Percentiles rank a stretch among this genome's conserved stretches.
Conservation (phyloP, 2,113 vertebrate species). For the Cheirogaleus medius region DNA sequence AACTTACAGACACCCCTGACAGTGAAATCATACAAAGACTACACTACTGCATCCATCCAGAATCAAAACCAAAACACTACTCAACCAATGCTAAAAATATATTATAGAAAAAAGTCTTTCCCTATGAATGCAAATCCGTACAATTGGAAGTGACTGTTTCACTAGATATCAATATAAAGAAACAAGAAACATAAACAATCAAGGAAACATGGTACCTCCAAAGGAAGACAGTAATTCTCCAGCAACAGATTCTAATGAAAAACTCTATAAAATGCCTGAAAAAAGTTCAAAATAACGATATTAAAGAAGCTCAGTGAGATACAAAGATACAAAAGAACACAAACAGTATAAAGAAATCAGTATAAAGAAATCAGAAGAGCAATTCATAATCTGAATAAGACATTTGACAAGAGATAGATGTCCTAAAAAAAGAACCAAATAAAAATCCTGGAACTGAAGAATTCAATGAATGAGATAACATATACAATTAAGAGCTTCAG, state of each 20-base stretch:
- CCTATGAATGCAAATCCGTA: background rate
- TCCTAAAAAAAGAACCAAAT: background rate
- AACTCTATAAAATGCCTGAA: background rate
- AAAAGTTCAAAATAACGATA: background rate
- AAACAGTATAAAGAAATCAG: background rate
- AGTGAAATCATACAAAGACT: background rate
- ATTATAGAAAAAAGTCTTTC: background rate
- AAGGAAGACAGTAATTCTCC: background rate
- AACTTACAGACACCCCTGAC: background rate
- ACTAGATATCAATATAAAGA: background rate
- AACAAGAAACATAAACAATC: background rate
- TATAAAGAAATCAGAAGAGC: background rate
- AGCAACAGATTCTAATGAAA: background rate
- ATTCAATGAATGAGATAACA: background rate
- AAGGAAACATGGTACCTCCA: background rate
- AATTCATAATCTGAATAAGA: background rate
- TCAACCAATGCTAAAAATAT: background rate
- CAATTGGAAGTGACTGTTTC: background rate
- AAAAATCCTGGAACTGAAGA: background rate
- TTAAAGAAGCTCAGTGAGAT: background rate
- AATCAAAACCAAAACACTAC: background rate
- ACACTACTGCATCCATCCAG: background rate
- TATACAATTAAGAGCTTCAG: background rate
- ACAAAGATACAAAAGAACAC: background rate
- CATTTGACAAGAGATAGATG: background rate